Conservation (phyloP, 2,888 invertebrate genomes). For the Chrysodeixis includens region DNA sequence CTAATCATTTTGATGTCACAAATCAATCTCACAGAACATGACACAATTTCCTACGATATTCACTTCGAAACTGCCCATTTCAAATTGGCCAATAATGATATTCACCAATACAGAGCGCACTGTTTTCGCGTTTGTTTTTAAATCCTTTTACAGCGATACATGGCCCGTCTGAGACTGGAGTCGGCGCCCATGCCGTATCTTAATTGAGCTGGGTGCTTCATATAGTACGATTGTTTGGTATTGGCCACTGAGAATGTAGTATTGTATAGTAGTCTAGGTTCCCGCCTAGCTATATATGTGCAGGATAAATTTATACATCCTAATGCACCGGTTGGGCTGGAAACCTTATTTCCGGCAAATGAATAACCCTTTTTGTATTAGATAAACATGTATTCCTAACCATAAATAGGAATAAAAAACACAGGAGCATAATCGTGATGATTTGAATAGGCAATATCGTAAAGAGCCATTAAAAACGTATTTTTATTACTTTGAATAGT, state of each 20-base stretch:
- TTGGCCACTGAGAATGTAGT: constrained; percentile 10
- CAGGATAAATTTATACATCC: too few species aligned
- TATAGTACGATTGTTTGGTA: constrained; percentile 3
- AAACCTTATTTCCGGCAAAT: too few species aligned
- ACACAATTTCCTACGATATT: not conserved
- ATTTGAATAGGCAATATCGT: too few species aligned
- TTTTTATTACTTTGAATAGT: too few species aligned
- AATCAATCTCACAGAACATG: not conserved
- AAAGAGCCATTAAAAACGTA: too few species aligned
- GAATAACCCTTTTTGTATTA: too few species aligned
- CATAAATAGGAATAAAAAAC: not conserved
- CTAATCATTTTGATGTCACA: not conserved
- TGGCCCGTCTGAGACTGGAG: constrained; percentile 10
- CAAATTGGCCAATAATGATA: not conserved
- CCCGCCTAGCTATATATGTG: too few species aligned
- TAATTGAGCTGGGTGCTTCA: not conserved
- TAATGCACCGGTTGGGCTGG: too few species aligned
- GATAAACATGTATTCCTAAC: too few species aligned
- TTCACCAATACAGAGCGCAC: not conserved
- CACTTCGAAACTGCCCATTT: not conserved
- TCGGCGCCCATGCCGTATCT: not conserved
- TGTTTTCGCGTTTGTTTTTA: not conserved
- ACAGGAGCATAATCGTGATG: too few species aligned
- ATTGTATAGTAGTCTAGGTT: too few species aligned
- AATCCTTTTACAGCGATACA: constrained; percentile 8